phyloP scores from a whole-genome alignment of 2,113 vertebrate species.

The Mesoclemmys tuberculata region DNA sequence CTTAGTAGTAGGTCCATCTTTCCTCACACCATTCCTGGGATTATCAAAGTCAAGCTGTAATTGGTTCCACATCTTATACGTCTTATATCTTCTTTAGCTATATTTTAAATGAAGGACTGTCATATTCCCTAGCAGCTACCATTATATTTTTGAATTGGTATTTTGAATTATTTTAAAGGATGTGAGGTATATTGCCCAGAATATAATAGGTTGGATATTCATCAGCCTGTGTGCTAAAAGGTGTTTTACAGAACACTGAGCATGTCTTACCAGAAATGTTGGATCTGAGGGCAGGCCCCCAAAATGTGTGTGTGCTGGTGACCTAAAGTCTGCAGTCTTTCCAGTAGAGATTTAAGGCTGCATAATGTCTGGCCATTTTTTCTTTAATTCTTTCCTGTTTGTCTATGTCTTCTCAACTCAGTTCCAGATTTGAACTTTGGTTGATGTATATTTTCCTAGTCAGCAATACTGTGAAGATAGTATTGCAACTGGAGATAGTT shows the following conservation, averaged over 20 bases:
- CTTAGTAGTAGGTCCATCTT: neutral
- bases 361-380: neutral
- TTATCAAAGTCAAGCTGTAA: neutral
- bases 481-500: neutral
- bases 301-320: neutral
- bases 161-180: no score
- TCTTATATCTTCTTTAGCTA: neutral
- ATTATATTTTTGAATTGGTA: neutral
- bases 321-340: neutral
- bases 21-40: neutral
- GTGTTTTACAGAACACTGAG: neutral
- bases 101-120: neutral
- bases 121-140: neutral
- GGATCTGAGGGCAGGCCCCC: neutral
- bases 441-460: neutral
- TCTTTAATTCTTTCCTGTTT: neutral
- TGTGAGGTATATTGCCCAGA: no score
- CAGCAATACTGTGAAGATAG: neutral
- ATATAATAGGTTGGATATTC: neutral
- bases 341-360: neutral
- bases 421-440: neutral
- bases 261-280: neutral
- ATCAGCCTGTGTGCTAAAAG: neutral
- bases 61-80: neutral
- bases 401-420: neutral